Base-by-base conservation (phyloP, 2,888 invertebrate species). In the Automeris io region DNA sequence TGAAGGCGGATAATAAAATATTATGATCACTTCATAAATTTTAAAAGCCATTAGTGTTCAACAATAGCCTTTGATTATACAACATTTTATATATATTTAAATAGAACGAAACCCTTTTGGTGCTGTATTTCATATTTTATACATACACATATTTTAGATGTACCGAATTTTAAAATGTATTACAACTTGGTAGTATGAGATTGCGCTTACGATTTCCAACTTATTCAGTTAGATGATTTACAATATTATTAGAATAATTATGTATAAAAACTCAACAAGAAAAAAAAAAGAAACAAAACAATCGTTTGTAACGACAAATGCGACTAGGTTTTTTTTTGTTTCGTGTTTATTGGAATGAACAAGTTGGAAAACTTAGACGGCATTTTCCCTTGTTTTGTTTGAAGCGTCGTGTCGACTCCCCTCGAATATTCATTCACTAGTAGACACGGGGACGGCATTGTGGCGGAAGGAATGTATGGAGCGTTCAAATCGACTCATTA, bases 321-420 rank as follows among this genome's bases (percentile, higher is more conserved):
- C 19, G 23, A 36, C 18, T 41, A 42, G 47, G 46, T 45, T 51
- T 47, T 44, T 46, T 54, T 46, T 43, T 40, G 34, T 39, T 32
- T 22, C 31, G 36, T 35, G 47, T 46, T 49, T 45, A 48, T 51
- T 51, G 44, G 43, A 54, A 49, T 40, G 53, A 54, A 60, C 53
- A 61, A 64, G 61, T 59, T 57, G 66, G 69, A 71, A 72, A 72
- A 70, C 65, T 65, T 68, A 64, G 64, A 74, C 70, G 70, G 67
- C 63, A 65, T 69, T 62, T 72, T 75, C 74, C 62, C 71, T 63
- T 65, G 76, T 76, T 78, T 73, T 70, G 75, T 75, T 73, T 69
- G 63, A 62, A 68, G 65, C 64, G 56, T 49, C 63, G 63, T 71
- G 56, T 49, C 63, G 63, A 70, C 69, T 74, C 79, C 77, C 77